Evolutionary conservation across 1,140 invertebrate species (phyloP), one percentile per base, ranked within the genome.

Genomic region (Drosophila trapezifrons): DNA sequence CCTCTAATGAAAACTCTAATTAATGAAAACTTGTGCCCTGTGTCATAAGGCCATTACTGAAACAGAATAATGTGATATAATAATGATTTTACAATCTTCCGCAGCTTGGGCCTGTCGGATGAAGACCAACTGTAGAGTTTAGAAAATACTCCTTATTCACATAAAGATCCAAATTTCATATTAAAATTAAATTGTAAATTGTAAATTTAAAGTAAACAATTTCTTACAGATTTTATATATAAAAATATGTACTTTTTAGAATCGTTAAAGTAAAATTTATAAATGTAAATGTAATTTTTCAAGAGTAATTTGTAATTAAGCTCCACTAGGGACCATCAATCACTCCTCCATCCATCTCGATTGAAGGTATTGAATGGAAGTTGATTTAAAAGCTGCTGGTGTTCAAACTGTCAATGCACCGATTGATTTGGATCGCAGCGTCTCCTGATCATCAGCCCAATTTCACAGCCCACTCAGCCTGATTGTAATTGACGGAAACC

Each of bases 401-500:
- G 25, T 6, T 38, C 17, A 66, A 63, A 4, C 43, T 66, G 57
- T 47, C 63, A 42, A 20, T 13, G 27, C 40, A 47, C 35, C 51
- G 43, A 57, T 71, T 71, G 69, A 72, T 57, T 70, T 56, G 56
- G 70, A 73, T 76, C 35, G 46, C 46, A 40, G 10, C 18, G 20
- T 25, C 57, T 12, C 32, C 64, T 43, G 38, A 25, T 63, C 38
- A 52, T 29, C 38, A 60, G 38, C 45, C 55, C 46, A 74, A 62
- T 46, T 52, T 54, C 25, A 35, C 40, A 47, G 38, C 37, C 35
- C 57, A 62, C 51, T 71, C 65, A 58, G 52, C 67, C 12, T 40
- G 66, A 71, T 72, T 72, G 65, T 62, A 47, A 55, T 25, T 46
- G 58, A 77, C 17, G 55, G 70, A 64, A 67, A 78, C 49, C 12